phyloP scores from a whole-genome alignment of 2,797 vertebrate species.

The Urophycis tenuis region DNA sequence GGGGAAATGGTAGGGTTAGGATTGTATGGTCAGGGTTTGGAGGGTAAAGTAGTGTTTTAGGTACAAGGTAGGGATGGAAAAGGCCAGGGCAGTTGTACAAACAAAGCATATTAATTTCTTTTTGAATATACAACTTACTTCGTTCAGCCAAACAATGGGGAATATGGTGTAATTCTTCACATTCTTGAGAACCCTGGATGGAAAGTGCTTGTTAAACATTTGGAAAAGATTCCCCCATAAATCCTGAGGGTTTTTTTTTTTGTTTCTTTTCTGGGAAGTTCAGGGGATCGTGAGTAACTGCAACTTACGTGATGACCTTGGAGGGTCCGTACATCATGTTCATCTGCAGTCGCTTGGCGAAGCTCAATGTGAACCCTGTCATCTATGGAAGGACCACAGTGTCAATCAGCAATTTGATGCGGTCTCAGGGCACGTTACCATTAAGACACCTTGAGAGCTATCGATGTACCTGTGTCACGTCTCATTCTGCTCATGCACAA shows the following conservation, averaged over 20 bases:
- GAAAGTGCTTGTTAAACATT: slow-evolving; percentile 20
- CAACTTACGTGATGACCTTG: slow-evolving; percentile 75
- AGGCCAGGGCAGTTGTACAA: neutral
- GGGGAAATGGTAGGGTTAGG: neutral
- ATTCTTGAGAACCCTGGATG: slow-evolving; percentile 73
- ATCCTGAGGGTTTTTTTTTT: no score
- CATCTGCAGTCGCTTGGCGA: slow-evolving; percentile 87
- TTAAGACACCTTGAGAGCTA: no score
- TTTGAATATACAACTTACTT: slow-evolving; percentile 70
- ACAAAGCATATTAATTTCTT: neutral
- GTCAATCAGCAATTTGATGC: neutral
- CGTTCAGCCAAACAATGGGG: slow-evolving; percentile 90
- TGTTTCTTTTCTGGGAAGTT: neutral
- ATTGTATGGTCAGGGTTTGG: neutral
- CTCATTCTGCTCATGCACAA: neutral
- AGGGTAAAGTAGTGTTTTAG: neutral
- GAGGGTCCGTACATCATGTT: slow-evolving; percentile 82
- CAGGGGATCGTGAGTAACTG: neutral
- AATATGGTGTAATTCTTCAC: slow-evolving; percentile 73
- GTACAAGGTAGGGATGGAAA: neutral
- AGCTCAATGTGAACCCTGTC: slow-evolving; percentile 86
- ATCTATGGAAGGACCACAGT: slow-evolving; percentile 57
- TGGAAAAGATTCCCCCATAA: neutral
- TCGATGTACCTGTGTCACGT: neutral
- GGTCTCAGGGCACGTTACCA: neutral